phyloP scores from a whole-genome alignment of 1,140 invertebrate species.

The Aphaenogaster floridana region DNA sequence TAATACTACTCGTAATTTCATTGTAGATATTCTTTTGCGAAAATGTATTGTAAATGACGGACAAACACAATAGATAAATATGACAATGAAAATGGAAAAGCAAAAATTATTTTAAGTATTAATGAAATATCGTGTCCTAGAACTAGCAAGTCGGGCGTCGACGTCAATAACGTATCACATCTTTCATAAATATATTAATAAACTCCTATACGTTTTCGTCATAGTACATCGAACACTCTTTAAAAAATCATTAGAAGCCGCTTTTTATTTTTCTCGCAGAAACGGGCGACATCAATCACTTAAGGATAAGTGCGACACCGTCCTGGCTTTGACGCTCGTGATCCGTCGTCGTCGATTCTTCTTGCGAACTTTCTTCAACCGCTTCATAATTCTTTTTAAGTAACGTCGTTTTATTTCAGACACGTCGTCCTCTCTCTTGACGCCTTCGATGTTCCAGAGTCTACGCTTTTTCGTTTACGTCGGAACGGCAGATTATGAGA shows the following conservation, averaged over 20 bases:
- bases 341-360: constrained; percentile 81
- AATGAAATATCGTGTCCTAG: not conserved
- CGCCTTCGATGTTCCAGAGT: constrained; percentile 41
- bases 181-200: constrained; percentile 61
- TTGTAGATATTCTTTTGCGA: not conserved
- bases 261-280: constrained; percentile 68
- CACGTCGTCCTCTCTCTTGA: constrained; percentile 41
- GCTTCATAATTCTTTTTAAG: constrained; percentile 74
- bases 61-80: not conserved
- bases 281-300: constrained; percentile 76
- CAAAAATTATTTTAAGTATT: not conserved
- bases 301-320: constrained; percentile 73
- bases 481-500: constrained; percentile 38
- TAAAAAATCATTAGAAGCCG: constrained; percentile 71
- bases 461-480: constrained; percentile 38
- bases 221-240: constrained; percentile 58
- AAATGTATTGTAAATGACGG: not conserved
- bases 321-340: constrained; percentile 77
- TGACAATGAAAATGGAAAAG: not conserved
- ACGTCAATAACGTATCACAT: constrained; percentile 17
- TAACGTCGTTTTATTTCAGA: constrained; percentile 75
- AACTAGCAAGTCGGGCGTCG: not conserved
- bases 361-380: constrained; percentile 73
- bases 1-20: not conserved
- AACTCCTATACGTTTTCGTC: constrained; percentile 24